Evolutionary conservation across 2,797 vertebrate species (phyloP).

Genomic region (Oryzias sinensis): DNA sequence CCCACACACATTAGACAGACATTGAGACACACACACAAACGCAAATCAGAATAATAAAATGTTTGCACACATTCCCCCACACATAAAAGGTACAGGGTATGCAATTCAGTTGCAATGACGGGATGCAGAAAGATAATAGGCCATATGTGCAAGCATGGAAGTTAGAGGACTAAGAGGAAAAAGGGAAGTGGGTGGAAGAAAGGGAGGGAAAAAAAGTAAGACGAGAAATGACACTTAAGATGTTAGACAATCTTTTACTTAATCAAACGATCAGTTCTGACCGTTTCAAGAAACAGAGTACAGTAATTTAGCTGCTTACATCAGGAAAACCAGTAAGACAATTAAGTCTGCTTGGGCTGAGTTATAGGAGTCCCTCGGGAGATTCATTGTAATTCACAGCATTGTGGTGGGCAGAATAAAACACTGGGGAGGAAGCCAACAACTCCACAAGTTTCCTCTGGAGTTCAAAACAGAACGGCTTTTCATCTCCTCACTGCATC

Average conservation of each 20-base stretch:
- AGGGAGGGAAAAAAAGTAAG: constrained; percentile 7
- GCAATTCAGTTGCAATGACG: constrained; percentile 24
- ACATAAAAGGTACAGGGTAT: constrained; percentile 15
- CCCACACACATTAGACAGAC: constrained; percentile 58
- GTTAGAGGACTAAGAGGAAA: background rate
- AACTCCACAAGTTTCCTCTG: constrained; percentile 35
- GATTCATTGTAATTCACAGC: constrained; percentile 42
- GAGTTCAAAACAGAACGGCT: constrained; percentile 28
- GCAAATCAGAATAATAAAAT: constrained; percentile 33
- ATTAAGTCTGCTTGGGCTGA: constrained; percentile 28
- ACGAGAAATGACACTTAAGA: constrained; percentile 15
- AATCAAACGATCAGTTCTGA: constrained; percentile 4
- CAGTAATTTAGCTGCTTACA: constrained; percentile 32
- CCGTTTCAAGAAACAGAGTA: constrained; percentile 11
- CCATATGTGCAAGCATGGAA: constrained; percentile 26
- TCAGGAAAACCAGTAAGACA: constrained; percentile 42
- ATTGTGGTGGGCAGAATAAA: constrained; percentile 43
- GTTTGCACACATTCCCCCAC: constrained; percentile 14
- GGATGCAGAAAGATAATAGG: constrained; percentile 17
- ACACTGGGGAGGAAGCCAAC: constrained; percentile 53
- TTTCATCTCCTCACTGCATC: constrained; percentile 26
- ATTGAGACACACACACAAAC: constrained; percentile 25
- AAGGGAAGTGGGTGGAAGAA: background rate
- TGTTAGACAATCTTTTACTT: constrained; percentile 1
- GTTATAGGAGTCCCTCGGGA: constrained; percentile 36